Evolutionary conservation across 2,797 vertebrate genomes (phyloP), one percentile per base, ranked within the genome.

Genomic region (Cyprinella venusta): DNA sequence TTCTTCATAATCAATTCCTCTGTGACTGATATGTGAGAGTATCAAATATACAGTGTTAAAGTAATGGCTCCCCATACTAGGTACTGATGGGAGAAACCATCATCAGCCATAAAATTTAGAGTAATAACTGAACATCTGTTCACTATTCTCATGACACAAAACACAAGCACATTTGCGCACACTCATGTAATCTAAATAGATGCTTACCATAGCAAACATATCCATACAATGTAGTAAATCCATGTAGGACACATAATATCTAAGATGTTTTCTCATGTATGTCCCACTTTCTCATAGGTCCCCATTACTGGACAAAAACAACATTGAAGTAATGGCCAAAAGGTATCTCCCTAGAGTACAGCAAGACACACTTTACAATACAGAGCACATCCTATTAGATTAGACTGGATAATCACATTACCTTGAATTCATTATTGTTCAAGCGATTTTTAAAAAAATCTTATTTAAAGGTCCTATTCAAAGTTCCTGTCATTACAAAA

Each of bases 321-420:
- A 84, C 70, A 79, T 76, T 59, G 81, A 70, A 79, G 71, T 84
- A 78, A 85, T 69, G 85, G 80, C 80, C 81, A 81, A 80, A 67
- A 78, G 26, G 50, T 56, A 69, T 72, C 42, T 83, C 69, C 67
- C 85, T 68, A 61, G 83, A 80, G 83, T 64, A 83, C 75, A 71
- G 84, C 81, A 68, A 82, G 84, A 80, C 83, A 81, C 59, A 81
- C 67, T 87, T 88, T 84, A 36, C 72, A n/a, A 83, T 81, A 78
- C 70, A 76, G 84, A 77, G 63, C 65, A 78, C 87, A 87, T 88
- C 76, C 86, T 87, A 83, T 90, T 90, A 88, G 85, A 88, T 88
- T 86, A 86, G 81, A 83, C 68, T 84, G 82, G 76, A 91, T 86
- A 89, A 88, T 85, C 77, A 76, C 83, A 86, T 89, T 91, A 82